Evolutionary conservation across 2,113 vertebrate species (phyloP), one percentile per base, ranked within the genome.

Genomic region (Leptodactylus fuscus): DNA sequence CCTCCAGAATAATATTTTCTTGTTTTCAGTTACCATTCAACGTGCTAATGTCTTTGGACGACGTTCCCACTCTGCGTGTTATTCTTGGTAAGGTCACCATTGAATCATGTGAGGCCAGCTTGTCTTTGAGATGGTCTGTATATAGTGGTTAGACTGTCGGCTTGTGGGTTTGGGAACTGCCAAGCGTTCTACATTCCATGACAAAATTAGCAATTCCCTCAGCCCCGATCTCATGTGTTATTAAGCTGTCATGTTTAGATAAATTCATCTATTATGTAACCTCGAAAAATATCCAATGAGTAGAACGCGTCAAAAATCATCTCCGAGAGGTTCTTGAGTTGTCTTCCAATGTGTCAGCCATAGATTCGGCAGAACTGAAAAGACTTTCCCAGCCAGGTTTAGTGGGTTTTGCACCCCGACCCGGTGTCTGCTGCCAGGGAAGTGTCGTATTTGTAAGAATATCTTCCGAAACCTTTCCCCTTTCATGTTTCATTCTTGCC

Each of bases 1-100:
- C 32, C 53, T n/a, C 32, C 22, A 36, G 46, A 36, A 79, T 58
- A 58, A 79, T 79, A 79, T 79, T 79, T 79, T 79, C 20, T 4
- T 77, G 75, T 36, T 77, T 77, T 55, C 75, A 7, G 34, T 15
- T 38, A 15, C 51, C 49, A n/a, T 79, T 58, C 34, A 41, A 24
- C 18, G 16, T 8, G 20, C 34, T 16, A 27, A 79, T 60, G 53
- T 24, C 1, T 58, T 79, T 58, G 18, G 51, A 38, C 15, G 5
- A 20, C 76, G 18, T 79, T 79, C 20, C 18, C 29, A 29, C 46
- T 27, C 46, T 38, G 34, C 9, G 13, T 58, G 76, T 78, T 78
- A 34, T 53, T 78, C 75, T 78, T 78, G 49, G 74, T 77, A 1
- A 20, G 18, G 13, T 38, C 29, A 53, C 20, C 15, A 70, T 4